These are phyloP conservation scores for Drosophila engyochracea DNA, from an alignment of 2,888 invertebrate genomes.

Conservation along the genomic window DNA sequence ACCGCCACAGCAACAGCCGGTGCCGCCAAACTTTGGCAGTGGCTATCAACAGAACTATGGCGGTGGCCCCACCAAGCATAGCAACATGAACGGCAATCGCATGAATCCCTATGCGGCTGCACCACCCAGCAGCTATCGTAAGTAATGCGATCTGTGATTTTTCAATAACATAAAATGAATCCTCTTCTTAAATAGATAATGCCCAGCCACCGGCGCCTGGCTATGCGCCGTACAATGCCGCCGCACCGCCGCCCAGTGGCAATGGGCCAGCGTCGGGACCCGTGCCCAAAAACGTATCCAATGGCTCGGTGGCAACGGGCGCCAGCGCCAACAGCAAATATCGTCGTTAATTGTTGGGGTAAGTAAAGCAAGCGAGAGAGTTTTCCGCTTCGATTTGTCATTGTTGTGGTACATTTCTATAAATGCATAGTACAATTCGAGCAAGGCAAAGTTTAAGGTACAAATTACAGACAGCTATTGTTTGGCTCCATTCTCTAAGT, in stretches of 20 bases:
- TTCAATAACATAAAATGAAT: background rate
- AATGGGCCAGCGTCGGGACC: slow-evolving; percentile 52
- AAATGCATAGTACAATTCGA: background rate
- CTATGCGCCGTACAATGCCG: slow-evolving; percentile 70
- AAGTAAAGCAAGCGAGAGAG: slow-evolving; percentile 41
- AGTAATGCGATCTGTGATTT: slow-evolving; percentile 28
- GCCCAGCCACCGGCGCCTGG: slow-evolving; percentile 61
- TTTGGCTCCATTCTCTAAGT: slow-evolving; percentile 18
- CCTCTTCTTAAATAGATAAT: slow-evolving; percentile 46
- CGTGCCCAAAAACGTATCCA: slow-evolving; percentile 63
- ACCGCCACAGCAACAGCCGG: slow-evolving; percentile 50
- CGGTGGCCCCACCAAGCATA: slow-evolving; percentile 93
- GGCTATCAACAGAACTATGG: slow-evolving; percentile 94
- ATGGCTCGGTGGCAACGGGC: slow-evolving; percentile 65
- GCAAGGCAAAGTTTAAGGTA: slow-evolving; percentile 47
- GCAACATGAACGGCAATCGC: slow-evolving; percentile 88
- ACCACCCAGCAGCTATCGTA: slow-evolving; percentile 71
- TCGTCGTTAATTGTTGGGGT: slow-evolving; percentile 67
- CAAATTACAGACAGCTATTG: slow-evolving; percentile 35
- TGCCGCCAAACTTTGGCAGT: slow-evolving; percentile 85
- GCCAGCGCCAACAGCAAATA: slow-evolving; percentile 74
- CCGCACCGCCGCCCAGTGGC: slow-evolving; percentile 63
- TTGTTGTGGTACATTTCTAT: slow-evolving; percentile 39
- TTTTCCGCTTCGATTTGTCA: slow-evolving; percentile 27
- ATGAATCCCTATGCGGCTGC: slow-evolving; percentile 88